Evolutionary conservation across 1,140 invertebrate genomes (phyloP).

Genomic region (Cotesia vestalis): DNA sequence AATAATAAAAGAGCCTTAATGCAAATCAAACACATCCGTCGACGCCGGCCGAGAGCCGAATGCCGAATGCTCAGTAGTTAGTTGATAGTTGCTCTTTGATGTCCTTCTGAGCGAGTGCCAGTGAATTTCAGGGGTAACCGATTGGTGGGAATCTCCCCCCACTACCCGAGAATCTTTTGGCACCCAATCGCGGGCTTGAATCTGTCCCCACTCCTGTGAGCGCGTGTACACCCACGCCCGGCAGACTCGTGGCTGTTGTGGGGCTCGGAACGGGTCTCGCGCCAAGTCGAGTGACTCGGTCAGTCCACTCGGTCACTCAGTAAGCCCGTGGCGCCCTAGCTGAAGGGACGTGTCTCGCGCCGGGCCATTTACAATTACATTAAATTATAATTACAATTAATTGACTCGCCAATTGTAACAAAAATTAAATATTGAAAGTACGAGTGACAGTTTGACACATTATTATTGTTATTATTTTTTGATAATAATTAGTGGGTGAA

Average conservation of each 20-base stretch:
- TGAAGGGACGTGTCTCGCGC: slow-evolving; percentile 45
- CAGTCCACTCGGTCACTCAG: slow-evolving; percentile 55
- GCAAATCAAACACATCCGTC: background rate
- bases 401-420: too few relatives aligned
- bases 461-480: too few relatives aligned
- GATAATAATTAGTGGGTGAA: background rate
- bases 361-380: slow-evolving; percentile 1
- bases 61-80: slow-evolving; percentile 32
- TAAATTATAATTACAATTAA: background rate
- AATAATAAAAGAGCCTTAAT: background rate
- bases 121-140: background rate
- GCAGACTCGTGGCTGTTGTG: slow-evolving; percentile 39
- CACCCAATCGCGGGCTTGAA: slow-evolving; percentile 45
- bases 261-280: slow-evolving; percentile 20
- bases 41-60: slow-evolving; percentile 50
- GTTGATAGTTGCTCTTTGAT: slow-evolving; percentile 23
- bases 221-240: slow-evolving; percentile 64
- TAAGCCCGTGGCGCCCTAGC: slow-evolving; percentile 60
- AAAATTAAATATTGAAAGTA: too few relatives aligned
- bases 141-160: slow-evolving; percentile 50
- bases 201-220: slow-evolving; percentile 15
- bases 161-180: slow-evolving; percentile 19
- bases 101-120: background rate
- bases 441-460: too few relatives aligned
- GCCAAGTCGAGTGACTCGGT: slow-evolving; percentile 29